Evolutionary conservation across 2,797 vertebrate genomes (phyloP), one percentile per base, ranked within the genome.

Genomic region (Oryzias dopingdopingensis): DNA sequence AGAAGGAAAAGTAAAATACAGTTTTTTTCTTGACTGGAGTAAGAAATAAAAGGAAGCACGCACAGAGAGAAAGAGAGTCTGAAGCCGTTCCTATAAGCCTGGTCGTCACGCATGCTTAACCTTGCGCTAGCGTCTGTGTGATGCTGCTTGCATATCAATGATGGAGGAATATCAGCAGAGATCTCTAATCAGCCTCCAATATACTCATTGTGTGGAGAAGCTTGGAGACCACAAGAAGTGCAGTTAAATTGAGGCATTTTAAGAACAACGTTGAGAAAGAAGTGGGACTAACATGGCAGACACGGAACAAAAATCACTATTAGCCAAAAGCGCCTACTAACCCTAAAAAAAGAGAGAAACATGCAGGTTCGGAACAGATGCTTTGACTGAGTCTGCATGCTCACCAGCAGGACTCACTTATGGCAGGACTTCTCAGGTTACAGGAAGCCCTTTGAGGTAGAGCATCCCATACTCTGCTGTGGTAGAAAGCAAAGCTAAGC

Each of bases 111-210:
- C 89, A 86, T 88, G 87, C 90, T 92, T 91, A 92, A 91, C 91
- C 91, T 92, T 91, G 89, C 79, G 79, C 88, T 87, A 86, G 85
- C 58, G 79, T 81, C 82, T 73, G 74, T 76, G 74, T 46, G 79
- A 90, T 81, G 89, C 82, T 42, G 78, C 89, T 87, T 90, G 90
- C 88, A 92, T 92, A 88, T 90, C 88, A 92, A 92, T 92, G 90
- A 88, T 81, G 82, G 60, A 82, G 79, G 80, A 88, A 88, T 88
- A 89, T 87, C 86, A 83, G 86, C 80, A 87, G 85, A 76, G 84
- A 85, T 72, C 77, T 79, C 77, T 67, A 73, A 87, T 82, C 82
- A 82, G 73, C 83, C 80, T 80, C 73, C 73, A 59, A 64, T 70
- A 66, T 7, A 43, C 62, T 57, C 60, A 29, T 59, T 62, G 62